Evolutionary conservation across 2,888 invertebrate genomes (phyloP).

Genomic region (Aphodius granarius): DNA sequence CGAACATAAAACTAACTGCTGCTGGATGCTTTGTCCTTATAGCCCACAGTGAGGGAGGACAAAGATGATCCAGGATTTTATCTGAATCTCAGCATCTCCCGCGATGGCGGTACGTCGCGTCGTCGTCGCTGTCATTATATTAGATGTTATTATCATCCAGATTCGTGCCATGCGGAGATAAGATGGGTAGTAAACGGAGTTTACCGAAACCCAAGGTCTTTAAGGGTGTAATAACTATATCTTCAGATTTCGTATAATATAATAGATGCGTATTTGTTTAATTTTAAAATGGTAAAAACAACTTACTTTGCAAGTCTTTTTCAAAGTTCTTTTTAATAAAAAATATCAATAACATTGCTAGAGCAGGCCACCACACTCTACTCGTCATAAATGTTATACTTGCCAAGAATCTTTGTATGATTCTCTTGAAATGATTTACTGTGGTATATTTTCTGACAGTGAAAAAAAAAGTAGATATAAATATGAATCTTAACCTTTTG

Average conservation of each 20-base stretch:
- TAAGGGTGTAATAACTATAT: background rate
- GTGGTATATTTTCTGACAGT: too few relatives aligned
- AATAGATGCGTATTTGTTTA: background rate
- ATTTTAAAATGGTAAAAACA: too few relatives aligned
- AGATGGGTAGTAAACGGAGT: background rate
- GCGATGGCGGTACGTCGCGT: background rate
- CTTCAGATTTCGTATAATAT: background rate
- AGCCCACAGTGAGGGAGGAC: background rate
- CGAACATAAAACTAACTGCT: constrained; percentile 46
- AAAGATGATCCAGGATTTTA: background rate
- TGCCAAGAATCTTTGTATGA: too few relatives aligned
- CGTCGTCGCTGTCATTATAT: background rate
- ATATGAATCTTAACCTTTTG: too few relatives aligned
- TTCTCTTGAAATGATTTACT: too few relatives aligned
- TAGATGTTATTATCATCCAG: background rate
- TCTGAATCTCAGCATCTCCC: background rate
- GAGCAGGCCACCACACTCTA: too few relatives aligned
- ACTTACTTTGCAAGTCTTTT: too few relatives aligned
- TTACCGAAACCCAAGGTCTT: background rate
- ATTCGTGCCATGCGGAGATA: background rate
- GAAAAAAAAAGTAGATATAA: too few relatives aligned
- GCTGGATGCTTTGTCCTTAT: constrained; percentile 42
- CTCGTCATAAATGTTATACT: too few relatives aligned
- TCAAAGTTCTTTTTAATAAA: too few relatives aligned
- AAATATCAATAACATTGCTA: too few relatives aligned